Evolutionary conservation across 2,888 invertebrate genomes (phyloP).

Genomic region (Phanerotoma sp.): DNA sequence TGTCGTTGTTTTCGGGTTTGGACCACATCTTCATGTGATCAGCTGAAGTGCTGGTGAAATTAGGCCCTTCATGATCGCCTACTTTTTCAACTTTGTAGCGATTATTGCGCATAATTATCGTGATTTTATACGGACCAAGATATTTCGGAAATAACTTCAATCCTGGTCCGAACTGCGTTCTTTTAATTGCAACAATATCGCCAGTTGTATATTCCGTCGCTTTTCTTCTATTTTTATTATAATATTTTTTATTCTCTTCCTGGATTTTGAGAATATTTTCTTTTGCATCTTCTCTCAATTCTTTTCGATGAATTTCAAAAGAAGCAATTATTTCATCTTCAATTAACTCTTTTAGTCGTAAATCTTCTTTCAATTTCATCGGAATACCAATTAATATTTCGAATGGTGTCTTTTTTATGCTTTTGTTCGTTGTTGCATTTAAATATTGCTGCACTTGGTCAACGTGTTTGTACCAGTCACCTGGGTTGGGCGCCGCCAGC

Average conservation of each 20-base stretch:
- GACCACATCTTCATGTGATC: too few relatives aligned
- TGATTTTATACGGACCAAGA: too few relatives aligned
- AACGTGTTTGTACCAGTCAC: constrained; percentile 21
- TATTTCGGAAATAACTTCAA: too few relatives aligned
- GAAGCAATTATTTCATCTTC: constrained; percentile 25
- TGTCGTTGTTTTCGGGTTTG: too few relatives aligned
- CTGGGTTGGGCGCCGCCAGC: constrained; percentile 12
- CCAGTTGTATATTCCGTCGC: constrained; percentile 29
- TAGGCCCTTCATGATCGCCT: too few relatives aligned
- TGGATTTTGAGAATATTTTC: constrained; percentile 8
- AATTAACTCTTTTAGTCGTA: constrained; percentile 25
- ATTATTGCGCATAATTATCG: too few relatives aligned
- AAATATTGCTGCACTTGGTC: constrained; percentile 18
- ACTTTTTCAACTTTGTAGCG: too few relatives aligned
- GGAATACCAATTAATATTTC: constrained; percentile 9
- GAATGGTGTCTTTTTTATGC: constrained; percentile 22
- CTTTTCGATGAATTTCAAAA: constrained; percentile 1
- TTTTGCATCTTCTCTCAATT: constrained; percentile 11
- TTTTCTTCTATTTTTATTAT: constrained; percentile 17
- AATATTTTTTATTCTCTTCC: constrained; percentile 22
- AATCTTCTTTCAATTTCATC: constrained; percentile 17
- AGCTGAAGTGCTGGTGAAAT: too few relatives aligned
- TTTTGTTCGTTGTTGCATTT: constrained; percentile 18
- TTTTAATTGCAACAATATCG: constrained; percentile 35
- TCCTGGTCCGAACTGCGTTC: too few relatives aligned